Percentiles rank a stretch among this genome's conserved stretches.
phyloP scores from a whole-genome alignment of 2,113 vertebrate species.

The Lamprologus ornatipinnis region DNA sequence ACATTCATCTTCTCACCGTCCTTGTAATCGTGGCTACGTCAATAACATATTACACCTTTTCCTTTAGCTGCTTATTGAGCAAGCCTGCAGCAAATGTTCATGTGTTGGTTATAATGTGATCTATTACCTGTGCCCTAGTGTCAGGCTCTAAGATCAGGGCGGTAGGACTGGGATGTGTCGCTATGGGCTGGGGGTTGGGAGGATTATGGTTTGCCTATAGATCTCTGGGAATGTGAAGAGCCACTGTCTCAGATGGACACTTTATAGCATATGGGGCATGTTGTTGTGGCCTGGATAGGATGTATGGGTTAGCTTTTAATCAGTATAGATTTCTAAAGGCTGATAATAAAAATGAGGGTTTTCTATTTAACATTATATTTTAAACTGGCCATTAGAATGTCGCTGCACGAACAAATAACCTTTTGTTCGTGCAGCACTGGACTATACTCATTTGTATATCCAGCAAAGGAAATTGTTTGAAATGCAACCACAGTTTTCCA shows the following conservation, averaged over 20 bases:
- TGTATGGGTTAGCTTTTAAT: conserved; percentile 16
- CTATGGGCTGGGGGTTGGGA: neutral
- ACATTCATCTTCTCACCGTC: conserved; percentile 27
- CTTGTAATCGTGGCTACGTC: conserved; percentile 49
- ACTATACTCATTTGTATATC: neutral
- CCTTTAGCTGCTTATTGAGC: conserved; percentile 69
- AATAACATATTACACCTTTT: conserved; percentile 72
- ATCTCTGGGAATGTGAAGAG: conserved; percentile 53
- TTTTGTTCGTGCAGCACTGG: neutral
- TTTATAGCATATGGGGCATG: neutral
- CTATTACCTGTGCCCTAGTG: conserved; percentile 58
- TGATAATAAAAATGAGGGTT: neutral
- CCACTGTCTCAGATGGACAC: conserved; percentile 21
- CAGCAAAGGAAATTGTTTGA: neutral
- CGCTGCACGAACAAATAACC: accelerated
- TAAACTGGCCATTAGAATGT: neutral
- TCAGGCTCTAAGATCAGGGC: conserved; percentile 10
- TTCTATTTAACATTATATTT: neutral
- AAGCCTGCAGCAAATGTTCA: conserved; percentile 29
- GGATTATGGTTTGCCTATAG: conserved; percentile 55
- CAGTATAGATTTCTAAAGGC: neutral
- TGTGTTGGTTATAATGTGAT: conserved; percentile 57
- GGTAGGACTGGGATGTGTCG: neutral
- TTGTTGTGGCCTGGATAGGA: neutral
- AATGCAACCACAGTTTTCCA: neutral